These are phyloP conservation scores for Phymatocera aterrima DNA, from an alignment of 2,888 invertebrate genomes.

Conservation along the genomic window DNA sequence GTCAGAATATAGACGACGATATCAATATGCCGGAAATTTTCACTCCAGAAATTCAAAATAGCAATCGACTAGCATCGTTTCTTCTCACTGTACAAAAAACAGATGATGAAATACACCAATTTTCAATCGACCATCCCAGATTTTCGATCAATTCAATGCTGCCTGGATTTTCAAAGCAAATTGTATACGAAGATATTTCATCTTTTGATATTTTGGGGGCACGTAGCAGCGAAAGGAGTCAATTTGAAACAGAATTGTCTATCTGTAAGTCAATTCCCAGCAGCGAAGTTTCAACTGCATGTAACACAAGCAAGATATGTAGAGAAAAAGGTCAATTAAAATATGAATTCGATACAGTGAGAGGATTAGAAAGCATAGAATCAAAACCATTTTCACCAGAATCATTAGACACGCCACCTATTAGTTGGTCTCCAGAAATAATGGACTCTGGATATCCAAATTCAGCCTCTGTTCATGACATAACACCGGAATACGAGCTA, in stretches of 20 bases:
- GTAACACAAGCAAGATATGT: not conserved
- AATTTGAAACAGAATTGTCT: not conserved
- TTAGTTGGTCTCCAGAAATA: slow-evolving; percentile 67
- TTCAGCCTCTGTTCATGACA: slow-evolving; percentile 66
- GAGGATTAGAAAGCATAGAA: slow-evolving; percentile 45
- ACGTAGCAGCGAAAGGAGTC: not conserved
- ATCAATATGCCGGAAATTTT: not conserved
- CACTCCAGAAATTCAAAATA: not conserved
- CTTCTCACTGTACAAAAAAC: not conserved
- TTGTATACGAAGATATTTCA: not conserved
- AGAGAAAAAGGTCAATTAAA: slow-evolving; percentile 9
- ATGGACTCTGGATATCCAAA: slow-evolving; percentile 71
- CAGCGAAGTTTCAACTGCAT: not conserved
- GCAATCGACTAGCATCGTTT: not conserved
- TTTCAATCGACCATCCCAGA: not conserved
- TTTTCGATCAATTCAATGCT: not conserved
- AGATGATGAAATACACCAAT: not conserved
- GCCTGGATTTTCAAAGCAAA: not conserved
- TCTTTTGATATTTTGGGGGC: not conserved
- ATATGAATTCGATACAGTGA: not conserved
- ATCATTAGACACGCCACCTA: slow-evolving; percentile 58
- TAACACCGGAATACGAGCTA: slow-evolving; percentile 64
- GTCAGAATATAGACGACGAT: not conserved
- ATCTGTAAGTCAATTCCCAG: not conserved
- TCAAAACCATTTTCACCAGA: slow-evolving; percentile 56